A percentile compares a stretch with the other conserved stretches of the same genome.
Conservation (phyloP, 2,888 invertebrate genomes). For the Megalurothrips usitatus region DNA sequence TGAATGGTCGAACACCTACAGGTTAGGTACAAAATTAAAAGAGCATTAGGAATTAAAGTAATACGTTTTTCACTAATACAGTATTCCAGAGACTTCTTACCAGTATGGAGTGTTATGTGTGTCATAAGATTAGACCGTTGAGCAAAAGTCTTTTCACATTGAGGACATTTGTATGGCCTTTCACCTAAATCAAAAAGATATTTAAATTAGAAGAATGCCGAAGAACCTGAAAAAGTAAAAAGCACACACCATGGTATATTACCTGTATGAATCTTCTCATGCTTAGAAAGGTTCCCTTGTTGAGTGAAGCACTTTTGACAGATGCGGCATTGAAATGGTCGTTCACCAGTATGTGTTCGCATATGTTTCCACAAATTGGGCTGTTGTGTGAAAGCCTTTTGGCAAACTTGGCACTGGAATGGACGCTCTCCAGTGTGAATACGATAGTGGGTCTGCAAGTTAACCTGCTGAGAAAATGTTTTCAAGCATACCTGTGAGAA, state of each 20-base stretch:
- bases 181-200: background rate
- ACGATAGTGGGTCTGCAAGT: constrained; percentile 36
- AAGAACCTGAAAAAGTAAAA: background rate
- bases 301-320: constrained; percentile 39
- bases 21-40: no score
- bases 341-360: constrained; percentile 43
- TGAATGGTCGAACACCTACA: background rate
- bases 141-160: constrained; percentile 11
- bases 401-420: constrained; percentile 42
- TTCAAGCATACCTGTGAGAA: background rate
- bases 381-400: constrained; percentile 43
- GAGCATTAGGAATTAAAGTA: background rate
- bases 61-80: background rate
- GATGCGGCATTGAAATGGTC: constrained; percentile 38
- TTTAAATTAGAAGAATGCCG: background rate
- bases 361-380: constrained; percentile 43
- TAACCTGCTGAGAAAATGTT: constrained; percentile 34
- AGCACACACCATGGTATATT: background rate
- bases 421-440: constrained; percentile 41
- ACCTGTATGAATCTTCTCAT: constrained; percentile 38
- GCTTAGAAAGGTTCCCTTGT: constrained; percentile 39
- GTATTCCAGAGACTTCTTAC: background rate
- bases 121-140: constrained; percentile 3
- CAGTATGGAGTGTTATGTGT: background rate
- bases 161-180: background rate